phyloP scores from a whole-genome alignment of 1,140 invertebrate genomes.

The Drosophila paulistorum region DNA sequence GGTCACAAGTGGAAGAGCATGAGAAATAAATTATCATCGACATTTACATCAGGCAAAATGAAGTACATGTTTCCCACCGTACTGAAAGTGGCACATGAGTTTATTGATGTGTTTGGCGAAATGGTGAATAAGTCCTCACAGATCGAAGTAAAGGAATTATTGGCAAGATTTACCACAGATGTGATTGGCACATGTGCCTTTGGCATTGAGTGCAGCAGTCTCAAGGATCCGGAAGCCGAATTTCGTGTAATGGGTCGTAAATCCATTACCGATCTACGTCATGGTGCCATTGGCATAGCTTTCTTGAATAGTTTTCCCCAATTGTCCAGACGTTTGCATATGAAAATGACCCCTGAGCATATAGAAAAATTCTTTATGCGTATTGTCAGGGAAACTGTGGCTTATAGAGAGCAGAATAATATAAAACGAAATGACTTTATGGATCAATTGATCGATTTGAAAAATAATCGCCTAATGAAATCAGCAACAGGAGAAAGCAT shows the following conservation, averaged over 20 bases:
- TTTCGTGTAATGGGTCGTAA: conserved; percentile 83
- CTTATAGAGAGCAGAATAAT: conserved; percentile 84
- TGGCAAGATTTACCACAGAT: conserved; percentile 78
- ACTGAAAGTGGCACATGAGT: conserved; percentile 68
- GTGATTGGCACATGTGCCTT: conserved; percentile 87
- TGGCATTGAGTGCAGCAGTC: conserved; percentile 86
- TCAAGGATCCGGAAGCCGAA: conserved; percentile 84
- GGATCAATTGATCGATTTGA: conserved; percentile 84
- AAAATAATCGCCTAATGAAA: conserved; percentile 80
- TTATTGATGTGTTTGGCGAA: conserved; percentile 60
- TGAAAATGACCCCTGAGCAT: conserved; percentile 82
- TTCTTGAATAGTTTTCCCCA: conserved; percentile 62
- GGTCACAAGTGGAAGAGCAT: conserved; percentile 84
- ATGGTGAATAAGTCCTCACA: conserved; percentile 23
- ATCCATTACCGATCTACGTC: conserved; percentile 45
- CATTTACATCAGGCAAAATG: conserved; percentile 86
- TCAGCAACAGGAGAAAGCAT: conserved; percentile 58
- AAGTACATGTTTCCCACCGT: conserved; percentile 84
- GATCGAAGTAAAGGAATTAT: conserved; percentile 66
- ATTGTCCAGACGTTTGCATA: conserved; percentile 40
- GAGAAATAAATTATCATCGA: conserved; percentile 84
- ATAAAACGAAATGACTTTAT: conserved; percentile 85
- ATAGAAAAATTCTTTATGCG: conserved; percentile 84
- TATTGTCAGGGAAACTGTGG: conserved; percentile 83
- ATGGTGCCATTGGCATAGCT: conserved; percentile 16